These are phyloP conservation scores for Drosophila paulistorum DNA, from an alignment of 1,140 invertebrate species.

Conservation along the genomic window DNA sequence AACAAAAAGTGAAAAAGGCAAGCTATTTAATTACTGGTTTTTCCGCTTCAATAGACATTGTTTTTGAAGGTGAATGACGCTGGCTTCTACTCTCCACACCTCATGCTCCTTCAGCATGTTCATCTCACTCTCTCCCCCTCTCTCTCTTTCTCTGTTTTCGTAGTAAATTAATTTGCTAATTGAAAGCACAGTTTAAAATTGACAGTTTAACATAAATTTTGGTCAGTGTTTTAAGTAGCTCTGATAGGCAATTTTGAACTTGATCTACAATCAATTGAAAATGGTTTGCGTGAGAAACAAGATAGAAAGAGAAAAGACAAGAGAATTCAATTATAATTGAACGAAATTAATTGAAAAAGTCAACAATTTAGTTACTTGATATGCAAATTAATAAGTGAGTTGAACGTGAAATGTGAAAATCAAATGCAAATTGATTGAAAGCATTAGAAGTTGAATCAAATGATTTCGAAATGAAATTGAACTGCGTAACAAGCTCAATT, in stretches of 20 bases:
- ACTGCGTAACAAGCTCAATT: too few species aligned
- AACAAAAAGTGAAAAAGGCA: slow-evolving; percentile 45
- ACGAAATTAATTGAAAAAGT: neutral
- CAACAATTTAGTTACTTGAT: neutral
- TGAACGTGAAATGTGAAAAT: neutral
- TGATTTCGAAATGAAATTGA: neutral
- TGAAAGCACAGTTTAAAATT: slow-evolving; percentile 32
- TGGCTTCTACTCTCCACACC: neutral
- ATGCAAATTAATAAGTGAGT: neutral
- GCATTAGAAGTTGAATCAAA: neutral
- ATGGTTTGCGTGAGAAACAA: neutral
- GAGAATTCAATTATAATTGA: slow-evolving; percentile 7
- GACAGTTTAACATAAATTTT: slow-evolving; percentile 2
- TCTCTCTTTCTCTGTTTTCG: neutral
- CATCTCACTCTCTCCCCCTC: slow-evolving; percentile 16
- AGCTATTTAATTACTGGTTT: slow-evolving; percentile 75
- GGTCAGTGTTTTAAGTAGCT: slow-evolving; percentile 6
- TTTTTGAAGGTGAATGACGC: slow-evolving; percentile 72
- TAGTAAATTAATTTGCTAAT: slow-evolving; percentile 26
- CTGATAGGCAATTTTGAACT: neutral
- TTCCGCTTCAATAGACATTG: slow-evolving; percentile 59
- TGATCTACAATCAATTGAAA: neutral
- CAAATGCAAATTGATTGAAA: neutral
- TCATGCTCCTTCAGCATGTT: neutral
- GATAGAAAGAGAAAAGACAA: too few species aligned